A percentile compares a stretch with the other conserved stretches of the same genome.
Evolutionary conservation across 2,113 vertebrate genomes (phyloP).

Genomic region (Zeus faber): DNA sequence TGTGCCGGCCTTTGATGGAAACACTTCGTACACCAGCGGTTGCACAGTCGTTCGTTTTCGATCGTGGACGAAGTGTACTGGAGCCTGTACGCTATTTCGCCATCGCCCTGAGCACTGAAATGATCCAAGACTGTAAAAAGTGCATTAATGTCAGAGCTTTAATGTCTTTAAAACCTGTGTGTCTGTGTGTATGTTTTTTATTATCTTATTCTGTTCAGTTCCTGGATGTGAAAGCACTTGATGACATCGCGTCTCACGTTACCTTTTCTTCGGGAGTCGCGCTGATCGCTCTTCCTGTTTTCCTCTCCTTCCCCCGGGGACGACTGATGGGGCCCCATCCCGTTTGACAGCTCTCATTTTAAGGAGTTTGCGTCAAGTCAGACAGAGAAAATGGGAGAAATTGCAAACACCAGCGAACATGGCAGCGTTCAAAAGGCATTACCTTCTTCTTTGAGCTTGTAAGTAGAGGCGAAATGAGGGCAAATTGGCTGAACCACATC

Average conservation of each 20-base stretch:
- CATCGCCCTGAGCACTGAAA: background rate
- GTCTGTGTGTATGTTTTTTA: too few species aligned
- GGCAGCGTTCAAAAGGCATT: constrained; percentile 29
- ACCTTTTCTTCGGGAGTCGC: background rate
- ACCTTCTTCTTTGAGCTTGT: constrained; percentile 18
- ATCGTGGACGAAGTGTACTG: too few species aligned
- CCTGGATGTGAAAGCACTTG: constrained; percentile 20
- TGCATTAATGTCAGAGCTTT: too few species aligned
- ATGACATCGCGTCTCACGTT: constrained; percentile 40
- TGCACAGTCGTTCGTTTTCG: too few species aligned
- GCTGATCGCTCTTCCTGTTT: constrained; percentile 22
- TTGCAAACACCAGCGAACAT: constrained; percentile 45
- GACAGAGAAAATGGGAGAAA: constrained; percentile 17
- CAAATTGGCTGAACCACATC: constrained; percentile 22
- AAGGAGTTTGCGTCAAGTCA: constrained; percentile 15
- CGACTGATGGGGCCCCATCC: constrained; percentile 27
- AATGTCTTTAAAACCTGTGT: too few species aligned
- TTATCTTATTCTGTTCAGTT: too few species aligned
- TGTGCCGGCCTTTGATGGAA: too few species aligned
- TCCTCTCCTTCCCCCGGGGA: constrained; percentile 23
- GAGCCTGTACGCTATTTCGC: too few species aligned
- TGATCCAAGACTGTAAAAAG: too few species aligned
- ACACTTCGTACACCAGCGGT: too few species aligned
- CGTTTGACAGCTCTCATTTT: constrained; percentile 49
- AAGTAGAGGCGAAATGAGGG: constrained; percentile 34